Percentiles rank a stretch among this genome's conserved stretches.
Conservation (phyloP, 2,797 vertebrate species). For the Urocyon cinereoargenteus region DNA sequence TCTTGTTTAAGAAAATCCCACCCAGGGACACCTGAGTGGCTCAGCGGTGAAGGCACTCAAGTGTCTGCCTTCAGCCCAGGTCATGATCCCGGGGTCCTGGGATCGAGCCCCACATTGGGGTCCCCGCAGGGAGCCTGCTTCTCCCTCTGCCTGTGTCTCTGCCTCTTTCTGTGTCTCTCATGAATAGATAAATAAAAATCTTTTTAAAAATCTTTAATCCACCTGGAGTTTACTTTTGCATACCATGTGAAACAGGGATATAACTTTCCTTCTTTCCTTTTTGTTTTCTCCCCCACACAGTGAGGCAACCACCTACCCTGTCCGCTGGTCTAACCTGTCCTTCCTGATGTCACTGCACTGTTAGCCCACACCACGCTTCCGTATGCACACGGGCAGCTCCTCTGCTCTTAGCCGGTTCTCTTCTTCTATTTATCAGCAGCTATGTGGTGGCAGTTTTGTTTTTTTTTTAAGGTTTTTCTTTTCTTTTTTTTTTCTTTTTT, state of each 20-base stretch:
- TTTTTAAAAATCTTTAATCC: neutral
- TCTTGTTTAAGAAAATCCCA: neutral
- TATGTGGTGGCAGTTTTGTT: neutral
- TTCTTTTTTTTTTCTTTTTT: too few relatives aligned
- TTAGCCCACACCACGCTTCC: neutral
- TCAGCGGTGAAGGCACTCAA: too few relatives aligned
- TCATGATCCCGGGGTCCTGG: too few relatives aligned
- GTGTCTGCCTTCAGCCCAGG: too few relatives aligned
- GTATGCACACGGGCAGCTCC: neutral
- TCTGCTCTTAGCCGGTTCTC: neutral
- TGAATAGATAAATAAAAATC: too few relatives aligned
- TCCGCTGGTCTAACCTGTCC: neutral
- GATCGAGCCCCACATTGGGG: too few relatives aligned
- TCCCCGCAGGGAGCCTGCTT: too few relatives aligned
- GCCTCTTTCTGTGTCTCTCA: too few relatives aligned
- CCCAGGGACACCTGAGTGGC: neutral
- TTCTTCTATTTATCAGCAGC: neutral
- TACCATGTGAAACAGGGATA: neutral
- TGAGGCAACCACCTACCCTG: neutral
- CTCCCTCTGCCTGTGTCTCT: too few relatives aligned
- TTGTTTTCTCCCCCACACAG: neutral
- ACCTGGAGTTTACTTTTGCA: neutral
- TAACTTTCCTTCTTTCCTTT: neutral
- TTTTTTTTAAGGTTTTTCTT: too few relatives aligned
- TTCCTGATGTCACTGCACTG: neutral